Conservation (phyloP, 2,888 invertebrate species). For the Erebia palarica region DNA sequence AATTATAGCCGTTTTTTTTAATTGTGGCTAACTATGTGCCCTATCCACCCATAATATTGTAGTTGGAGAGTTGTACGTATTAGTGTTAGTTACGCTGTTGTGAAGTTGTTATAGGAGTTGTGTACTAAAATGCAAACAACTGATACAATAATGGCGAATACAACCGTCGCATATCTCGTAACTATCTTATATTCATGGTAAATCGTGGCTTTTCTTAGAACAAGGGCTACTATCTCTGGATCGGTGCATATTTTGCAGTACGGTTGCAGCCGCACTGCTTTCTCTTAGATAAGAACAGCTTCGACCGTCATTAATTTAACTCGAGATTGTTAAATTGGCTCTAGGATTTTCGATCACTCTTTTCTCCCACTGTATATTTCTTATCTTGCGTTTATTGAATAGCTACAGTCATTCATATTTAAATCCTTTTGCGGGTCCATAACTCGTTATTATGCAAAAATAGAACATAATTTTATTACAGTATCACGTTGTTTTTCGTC, state of each 20-base stretch:
- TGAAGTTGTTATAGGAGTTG: background rate
- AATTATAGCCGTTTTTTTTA: too few species aligned
- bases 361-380: slow-evolving; percentile 38
- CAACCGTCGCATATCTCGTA: background rate
- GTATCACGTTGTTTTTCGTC: too few species aligned
- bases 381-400: slow-evolving; percentile 1
- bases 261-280: slow-evolving; percentile 54
- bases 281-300: slow-evolving; percentile 71
- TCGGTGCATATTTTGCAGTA: slow-evolving; percentile 55
- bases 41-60: too few species aligned
- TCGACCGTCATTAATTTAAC: slow-evolving; percentile 71
- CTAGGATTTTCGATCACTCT: slow-evolving; percentile 58
- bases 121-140: too few species aligned
- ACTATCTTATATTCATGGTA: background rate
- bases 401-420: slow-evolving; percentile 5
- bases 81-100: too few species aligned
- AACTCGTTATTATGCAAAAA: background rate
- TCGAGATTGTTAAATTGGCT: slow-evolving; percentile 73
- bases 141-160: slow-evolving; percentile 1
- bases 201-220: background rate
- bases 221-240: slow-evolving; percentile 49
- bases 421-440: background rate
- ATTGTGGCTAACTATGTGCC: too few species aligned
- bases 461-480: background rate
- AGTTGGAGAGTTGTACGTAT: too few species aligned